Base-by-base conservation (phyloP, 2,113 vertebrate genomes). In the Pachyramphus minor region DNA sequence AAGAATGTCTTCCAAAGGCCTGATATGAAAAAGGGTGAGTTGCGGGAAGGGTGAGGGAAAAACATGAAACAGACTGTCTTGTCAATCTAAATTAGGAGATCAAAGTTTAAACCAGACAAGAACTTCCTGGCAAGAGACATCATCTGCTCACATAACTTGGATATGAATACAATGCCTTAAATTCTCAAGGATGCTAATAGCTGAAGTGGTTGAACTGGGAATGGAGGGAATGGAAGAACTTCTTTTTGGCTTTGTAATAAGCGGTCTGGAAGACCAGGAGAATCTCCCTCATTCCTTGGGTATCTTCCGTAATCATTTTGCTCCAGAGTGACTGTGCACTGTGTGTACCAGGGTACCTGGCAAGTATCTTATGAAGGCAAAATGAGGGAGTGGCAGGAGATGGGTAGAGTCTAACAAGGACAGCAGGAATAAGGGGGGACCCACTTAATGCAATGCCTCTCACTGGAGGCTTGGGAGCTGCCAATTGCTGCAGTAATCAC, bases 71-170 rank as follows among this genome's bases (percentile, higher is more conserved):
- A 87, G 92, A 96, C n/a, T 18, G 72, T 76, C 50, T 87, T 96
- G 97, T 95, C 96, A 97, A 96, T 90, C 96, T 95, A 95, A 98
- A 96, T 95, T 59, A 94, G 59, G 31, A 87, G 93, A 78, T 80
- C 63, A 95, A 97, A 96, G 66, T 91, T 94, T 91, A 96, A 97
- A 95, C n/a, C 58, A 97, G 94, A 92, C 86, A 96, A 97, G 94
- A 94, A 96, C 95, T 98, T 98, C 97, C 96, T 97, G 94, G 89
- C 49, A 77, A 80, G 85, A 91, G 86, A 67, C 59, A 72, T 84
- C 74, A 87, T 71, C 95, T 49, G 73, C 93, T 96, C 63, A 11
- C 12, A 13, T 28, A 89, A 83, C 39, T 47, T 64, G 67, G 71
- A 84, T 91, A 95, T 95, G 95, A 96, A 97, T 95, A 93, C 91